Evolutionary conservation across 2,797 vertebrate species (phyloP), one percentile per base, ranked within the genome.

Genomic region (Spinibarbus caldwelli): DNA sequence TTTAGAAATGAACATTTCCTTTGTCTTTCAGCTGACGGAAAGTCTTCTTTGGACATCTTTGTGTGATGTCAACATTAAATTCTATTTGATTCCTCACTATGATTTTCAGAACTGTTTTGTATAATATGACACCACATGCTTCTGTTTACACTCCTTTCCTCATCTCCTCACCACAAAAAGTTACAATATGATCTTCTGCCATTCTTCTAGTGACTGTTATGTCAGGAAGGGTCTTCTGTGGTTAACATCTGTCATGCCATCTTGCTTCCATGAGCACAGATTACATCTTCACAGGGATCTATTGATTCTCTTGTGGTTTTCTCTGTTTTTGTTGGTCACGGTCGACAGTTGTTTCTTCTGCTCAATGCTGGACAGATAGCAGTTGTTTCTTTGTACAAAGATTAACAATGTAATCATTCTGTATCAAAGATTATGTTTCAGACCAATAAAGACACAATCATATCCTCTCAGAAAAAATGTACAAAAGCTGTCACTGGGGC

Each of bases 181-280:
- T 82, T 73, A 10, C 34, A 70, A 54, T 70, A 54, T 19, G 31
- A 17, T 57, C 9, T 8, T 64, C 71, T 75, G 4, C 11, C 23
- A 31, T 75, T 43, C 17, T 49, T 23, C 19, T 23, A 45, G 19
- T 82, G 23, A 52, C 10, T 43, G 9, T 57, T 47, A 34, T 78
- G 19, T 47, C 45, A 66, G 5, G 57, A 66, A 83, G 76, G 82
- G 82, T 84, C 62, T 78, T 84, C 38, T 78, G 49, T 78, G 83
- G 83, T 71, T 75, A 84, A 59, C 76, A 78, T 85, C 75, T 71
- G 75, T 71, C 67, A 78, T 85, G 29, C n/a, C 83, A 78, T 70
- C 49, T 59, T 85, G 62, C 67, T 47, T 70, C 36, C 52, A 26
- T 49, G 54, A 64, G 23, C 47, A 41, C 45, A 31, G n/a, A 84